A percentile compares a stretch with the other conserved stretches of the same genome.
Evolutionary conservation across 2,888 invertebrate species (phyloP).

Genomic region (Watsonalla binaria): DNA sequence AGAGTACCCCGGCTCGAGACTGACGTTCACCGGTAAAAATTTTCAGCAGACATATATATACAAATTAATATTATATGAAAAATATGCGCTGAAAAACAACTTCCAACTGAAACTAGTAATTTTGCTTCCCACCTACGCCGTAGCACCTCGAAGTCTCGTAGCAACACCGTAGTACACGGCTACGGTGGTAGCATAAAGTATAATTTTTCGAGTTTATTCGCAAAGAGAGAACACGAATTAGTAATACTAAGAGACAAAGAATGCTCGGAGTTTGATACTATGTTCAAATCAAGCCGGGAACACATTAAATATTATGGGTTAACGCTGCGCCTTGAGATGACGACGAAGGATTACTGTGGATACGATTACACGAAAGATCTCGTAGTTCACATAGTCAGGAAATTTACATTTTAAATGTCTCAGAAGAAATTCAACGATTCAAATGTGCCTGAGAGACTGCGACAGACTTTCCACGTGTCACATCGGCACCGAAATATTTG

Average conservation of each 20-base stretch:
- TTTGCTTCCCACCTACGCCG: slow-evolving; percentile 2
- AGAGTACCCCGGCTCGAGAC: too few species aligned
- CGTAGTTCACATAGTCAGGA: too few species aligned
- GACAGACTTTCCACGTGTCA: too few species aligned
- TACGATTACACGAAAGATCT: slow-evolving; percentile 7
- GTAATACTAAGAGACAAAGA: slow-evolving; percentile 70
- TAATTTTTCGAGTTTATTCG: slow-evolving; percentile 55
- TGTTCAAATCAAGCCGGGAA: slow-evolving; percentile 73
- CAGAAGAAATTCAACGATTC: too few species aligned
- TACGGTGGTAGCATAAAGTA: slow-evolving; percentile 53
- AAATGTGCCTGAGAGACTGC: too few species aligned
- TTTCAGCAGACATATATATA: too few species aligned
- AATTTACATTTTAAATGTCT: too few species aligned
- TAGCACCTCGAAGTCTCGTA: slow-evolving; percentile 26
- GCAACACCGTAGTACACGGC: slow-evolving; percentile 35
- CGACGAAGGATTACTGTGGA: slow-evolving; percentile 34
- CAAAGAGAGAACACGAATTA: slow-evolving; percentile 71
- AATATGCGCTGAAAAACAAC: background rate
- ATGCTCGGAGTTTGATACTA: slow-evolving; percentile 76
- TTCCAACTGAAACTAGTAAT: background rate
- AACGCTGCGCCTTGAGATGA: slow-evolving; percentile 62
- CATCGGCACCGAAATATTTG: too few species aligned
- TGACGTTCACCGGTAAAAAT: too few species aligned
- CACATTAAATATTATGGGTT: slow-evolving; percentile 74
- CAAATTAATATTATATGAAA: too few species aligned